A percentile compares a stretch with the other conserved stretches of the same genome.
Conservation (phyloP, 2,888 invertebrate species). For the Leptopilina myrica region DNA sequence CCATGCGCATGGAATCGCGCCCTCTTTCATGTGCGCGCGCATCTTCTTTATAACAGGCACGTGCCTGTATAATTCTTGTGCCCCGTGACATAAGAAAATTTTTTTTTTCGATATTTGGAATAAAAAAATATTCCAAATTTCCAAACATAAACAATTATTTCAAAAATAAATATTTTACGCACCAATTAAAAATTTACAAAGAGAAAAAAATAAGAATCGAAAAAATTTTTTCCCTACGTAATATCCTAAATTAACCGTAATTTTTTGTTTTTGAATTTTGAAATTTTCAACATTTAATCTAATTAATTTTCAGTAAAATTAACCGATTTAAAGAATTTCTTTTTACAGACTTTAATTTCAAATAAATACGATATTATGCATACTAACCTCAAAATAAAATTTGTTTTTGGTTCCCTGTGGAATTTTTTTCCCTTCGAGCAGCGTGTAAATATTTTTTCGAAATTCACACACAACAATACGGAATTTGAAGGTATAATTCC, state of each 20-base stretch:
- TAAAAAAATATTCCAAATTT: background rate
- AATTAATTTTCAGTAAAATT: no score
- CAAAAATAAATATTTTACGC: no score
- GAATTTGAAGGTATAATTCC: slow-evolving; percentile 23
- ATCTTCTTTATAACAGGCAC: slow-evolving; percentile 17
- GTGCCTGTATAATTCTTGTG: background rate
- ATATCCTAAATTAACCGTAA: no score
- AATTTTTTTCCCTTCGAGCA: no score
- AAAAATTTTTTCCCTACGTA: no score
- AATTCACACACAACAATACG: background rate
- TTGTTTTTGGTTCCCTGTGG: background rate
- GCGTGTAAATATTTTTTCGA: background rate
- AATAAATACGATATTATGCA: background rate
- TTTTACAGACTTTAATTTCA: no score
- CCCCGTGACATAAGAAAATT: background rate
- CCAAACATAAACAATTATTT: background rate
- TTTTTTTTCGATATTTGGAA: slow-evolving; percentile 3
- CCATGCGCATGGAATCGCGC: slow-evolving; percentile 37
- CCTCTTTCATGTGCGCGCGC: slow-evolving; percentile 33
- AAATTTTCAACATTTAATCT: no score
- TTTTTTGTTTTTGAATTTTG: no score
- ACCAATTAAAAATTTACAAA: no score
- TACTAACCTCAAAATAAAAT: background rate
- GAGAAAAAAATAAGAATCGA: no score
- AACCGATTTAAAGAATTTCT: no score